Evolutionary conservation across 1,140 invertebrate species (phyloP).

Genomic region (Mamestra configurata): DNA sequence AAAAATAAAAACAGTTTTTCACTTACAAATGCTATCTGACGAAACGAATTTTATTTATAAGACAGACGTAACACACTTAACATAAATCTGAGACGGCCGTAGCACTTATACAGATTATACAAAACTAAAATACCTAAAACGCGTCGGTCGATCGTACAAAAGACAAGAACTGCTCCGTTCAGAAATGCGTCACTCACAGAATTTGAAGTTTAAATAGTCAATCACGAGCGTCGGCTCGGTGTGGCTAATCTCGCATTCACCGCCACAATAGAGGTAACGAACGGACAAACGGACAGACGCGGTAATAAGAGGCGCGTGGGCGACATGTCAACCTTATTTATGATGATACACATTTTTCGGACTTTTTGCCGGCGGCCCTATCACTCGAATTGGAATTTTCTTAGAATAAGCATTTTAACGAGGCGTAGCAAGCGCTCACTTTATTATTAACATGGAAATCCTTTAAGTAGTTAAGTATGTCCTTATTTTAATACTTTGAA

Average conservation of each 20-base stretch:
- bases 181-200: constrained; percentile 76
- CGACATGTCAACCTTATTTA: constrained; percentile 86
- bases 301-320: constrained; percentile 85
- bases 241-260: constrained; percentile 85
- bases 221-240: constrained; percentile 77
- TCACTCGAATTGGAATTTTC: constrained; percentile 56
- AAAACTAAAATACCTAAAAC: constrained; percentile 48
- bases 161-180: constrained; percentile 60
- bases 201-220: constrained; percentile 83
- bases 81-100: constrained; percentile 44
- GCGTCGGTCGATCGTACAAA: constrained; percentile 47
- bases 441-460: constrained; percentile 66
- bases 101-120: constrained; percentile 45
- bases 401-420: constrained; percentile 38
- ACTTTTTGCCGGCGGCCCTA: constrained; percentile 65
- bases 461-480: constrained; percentile 69
- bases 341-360: constrained; percentile 75
- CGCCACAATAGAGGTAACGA: constrained; percentile 86
- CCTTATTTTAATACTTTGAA: constrained; percentile 65
- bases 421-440: constrained; percentile 38
- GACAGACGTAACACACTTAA: constrained; percentile 50
- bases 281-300: constrained; percentile 82
- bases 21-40: constrained; percentile 44
- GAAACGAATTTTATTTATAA: constrained; percentile 52
- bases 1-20: constrained; percentile 49